These are phyloP conservation scores for Argynnis bischoffii DNA, from an alignment of 2,888 invertebrate species.

Conservation along the genomic window DNA sequence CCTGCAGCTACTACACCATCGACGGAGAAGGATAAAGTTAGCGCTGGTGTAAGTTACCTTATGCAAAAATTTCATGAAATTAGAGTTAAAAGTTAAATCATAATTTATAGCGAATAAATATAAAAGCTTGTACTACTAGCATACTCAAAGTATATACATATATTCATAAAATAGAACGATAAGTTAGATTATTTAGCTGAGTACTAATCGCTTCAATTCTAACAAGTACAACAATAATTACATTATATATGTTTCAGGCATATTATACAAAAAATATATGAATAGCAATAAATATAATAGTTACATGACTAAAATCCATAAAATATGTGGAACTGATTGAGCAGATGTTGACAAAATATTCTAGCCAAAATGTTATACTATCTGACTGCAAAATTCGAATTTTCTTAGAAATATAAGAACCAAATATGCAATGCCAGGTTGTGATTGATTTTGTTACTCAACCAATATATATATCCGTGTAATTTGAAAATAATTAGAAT, in stretches of 20 bases:
- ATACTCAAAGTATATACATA: neutral
- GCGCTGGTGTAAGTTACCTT: conserved; percentile 85
- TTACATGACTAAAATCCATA: no score
- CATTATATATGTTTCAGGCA: no score
- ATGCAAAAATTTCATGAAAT: conserved; percentile 86
- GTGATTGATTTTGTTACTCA: conserved; percentile 42
- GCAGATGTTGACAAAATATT: neutral
- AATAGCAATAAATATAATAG: neutral
- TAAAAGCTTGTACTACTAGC: neutral
- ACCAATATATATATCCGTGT: conserved; percentile 32
- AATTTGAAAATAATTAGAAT: neutral
- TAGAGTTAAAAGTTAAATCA: conserved; percentile 83
- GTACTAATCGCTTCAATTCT: neutral
- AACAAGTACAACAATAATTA: no score
- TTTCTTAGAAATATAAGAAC: conserved; percentile 30
- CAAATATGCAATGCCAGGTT: conserved; percentile 40
- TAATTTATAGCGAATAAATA: conserved; percentile 13
- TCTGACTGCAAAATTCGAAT: conserved; percentile 21
- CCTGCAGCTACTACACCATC: conserved; percentile 84
- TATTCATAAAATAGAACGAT: neutral
- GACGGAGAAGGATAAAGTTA: conserved; percentile 85
- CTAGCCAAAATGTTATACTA: neutral
- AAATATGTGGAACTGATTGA: neutral
- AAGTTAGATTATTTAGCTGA: conserved; percentile 13
- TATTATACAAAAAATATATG: no score